Evolutionary conservation across 2,797 vertebrate species (phyloP).

Genomic region (Okamejei kenojei): DNA sequence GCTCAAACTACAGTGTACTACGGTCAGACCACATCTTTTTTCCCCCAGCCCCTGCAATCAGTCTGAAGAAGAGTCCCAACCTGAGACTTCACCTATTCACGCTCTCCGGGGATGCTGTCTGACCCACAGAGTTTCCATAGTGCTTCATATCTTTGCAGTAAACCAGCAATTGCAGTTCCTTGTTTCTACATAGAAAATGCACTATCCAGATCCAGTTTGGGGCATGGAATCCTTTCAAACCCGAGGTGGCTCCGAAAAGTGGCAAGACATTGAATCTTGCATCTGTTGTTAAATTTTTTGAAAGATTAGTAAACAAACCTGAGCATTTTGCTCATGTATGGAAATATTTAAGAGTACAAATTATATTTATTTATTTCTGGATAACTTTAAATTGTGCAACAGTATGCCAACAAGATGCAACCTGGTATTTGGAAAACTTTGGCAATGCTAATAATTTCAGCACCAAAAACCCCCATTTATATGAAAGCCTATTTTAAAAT

Average conservation of each 20-base stretch:
- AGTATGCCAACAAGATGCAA: no score
- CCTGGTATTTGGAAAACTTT: not conserved
- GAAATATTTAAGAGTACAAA: not conserved
- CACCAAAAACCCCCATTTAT: not conserved
- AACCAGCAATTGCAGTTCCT: no score
- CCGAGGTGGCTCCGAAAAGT: not conserved
- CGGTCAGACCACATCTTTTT: not conserved
- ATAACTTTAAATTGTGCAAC: not conserved
- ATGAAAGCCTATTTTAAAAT: not conserved
- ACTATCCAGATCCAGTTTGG: not conserved
- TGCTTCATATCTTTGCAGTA: no score
- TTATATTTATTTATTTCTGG: not conserved
- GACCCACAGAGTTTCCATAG: no score
- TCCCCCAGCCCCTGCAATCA: no score
- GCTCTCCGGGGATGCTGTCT: no score
- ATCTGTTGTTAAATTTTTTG: not conserved
- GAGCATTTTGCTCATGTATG: not conserved
- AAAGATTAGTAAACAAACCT: not conserved
- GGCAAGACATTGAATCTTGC: not conserved
- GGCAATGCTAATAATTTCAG: not conserved
- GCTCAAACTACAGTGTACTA: not conserved
- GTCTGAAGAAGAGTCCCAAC: no score
- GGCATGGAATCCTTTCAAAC: not conserved
- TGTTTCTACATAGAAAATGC: not conserved
- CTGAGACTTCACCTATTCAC: no score